Conservation (phyloP, 2,113 vertebrate genomes). For the Terrapene triunguis region DNA sequence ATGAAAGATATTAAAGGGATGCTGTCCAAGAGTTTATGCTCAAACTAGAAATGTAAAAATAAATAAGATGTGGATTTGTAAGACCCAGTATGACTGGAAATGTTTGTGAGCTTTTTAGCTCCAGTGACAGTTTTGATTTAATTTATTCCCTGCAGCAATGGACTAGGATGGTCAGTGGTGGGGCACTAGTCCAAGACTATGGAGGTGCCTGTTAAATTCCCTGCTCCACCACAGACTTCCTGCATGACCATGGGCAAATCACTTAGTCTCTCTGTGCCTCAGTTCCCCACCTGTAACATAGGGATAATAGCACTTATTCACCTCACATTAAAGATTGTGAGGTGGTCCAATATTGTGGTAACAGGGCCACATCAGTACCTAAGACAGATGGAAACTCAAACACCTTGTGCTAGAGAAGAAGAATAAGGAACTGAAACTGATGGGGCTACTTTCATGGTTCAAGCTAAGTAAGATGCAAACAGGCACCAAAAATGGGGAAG, state of each 20-base stretch:
- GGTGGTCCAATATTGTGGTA: neutral
- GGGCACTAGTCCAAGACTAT: neutral
- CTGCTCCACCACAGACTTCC: neutral
- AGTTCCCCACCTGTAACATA: neutral
- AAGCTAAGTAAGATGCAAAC: neutral
- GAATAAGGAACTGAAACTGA: neutral
- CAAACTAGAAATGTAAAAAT: neutral
- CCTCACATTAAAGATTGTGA: neutral
- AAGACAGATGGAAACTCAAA: neutral
- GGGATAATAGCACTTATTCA: neutral
- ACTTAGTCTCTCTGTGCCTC: neutral
- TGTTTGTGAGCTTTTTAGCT: neutral
- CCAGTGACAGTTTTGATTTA: neutral
- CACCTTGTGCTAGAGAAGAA: neutral
- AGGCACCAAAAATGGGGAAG: neutral
- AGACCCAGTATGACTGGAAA: neutral
- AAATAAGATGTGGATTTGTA: neutral
- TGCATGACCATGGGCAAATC: neutral
- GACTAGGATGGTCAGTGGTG: neutral
- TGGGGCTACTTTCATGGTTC: neutral
- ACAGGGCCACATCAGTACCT: accelerated
- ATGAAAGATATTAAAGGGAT: neutral
- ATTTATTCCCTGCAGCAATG: neutral
- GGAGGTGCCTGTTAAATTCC: neutral
- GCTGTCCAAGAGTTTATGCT: neutral